These are phyloP conservation scores for Tragelaphus scriptus DNA, from an alignment of 2,113 vertebrate species.

Conservation along the genomic window DNA sequence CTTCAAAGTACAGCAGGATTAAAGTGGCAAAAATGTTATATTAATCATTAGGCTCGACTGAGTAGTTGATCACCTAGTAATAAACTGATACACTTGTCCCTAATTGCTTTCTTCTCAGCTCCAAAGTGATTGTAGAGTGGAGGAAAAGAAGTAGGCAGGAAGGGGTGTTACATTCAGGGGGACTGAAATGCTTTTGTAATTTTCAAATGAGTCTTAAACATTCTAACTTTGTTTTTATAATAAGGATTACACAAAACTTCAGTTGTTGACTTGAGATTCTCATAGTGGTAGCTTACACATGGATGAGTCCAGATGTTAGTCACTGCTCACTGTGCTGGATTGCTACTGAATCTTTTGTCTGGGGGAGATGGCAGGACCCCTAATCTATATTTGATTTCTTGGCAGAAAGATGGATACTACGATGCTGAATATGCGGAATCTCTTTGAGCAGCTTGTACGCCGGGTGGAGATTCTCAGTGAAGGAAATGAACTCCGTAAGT, in stretches of 20 bases:
- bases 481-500: constrained; percentile 92
- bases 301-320: constrained; percentile 27
- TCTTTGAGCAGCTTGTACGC: constrained; percentile 85
- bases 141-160: not conserved
- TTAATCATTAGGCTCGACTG: constrained; percentile 15
- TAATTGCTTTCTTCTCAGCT: not conserved
- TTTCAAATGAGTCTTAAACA: constrained; percentile 43
- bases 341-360: constrained; percentile 19
- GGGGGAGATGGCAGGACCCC: constrained; percentile 6
- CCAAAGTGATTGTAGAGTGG: not conserved
- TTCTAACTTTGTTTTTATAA: constrained; percentile 48
- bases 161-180: not conserved
- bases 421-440: constrained; percentile 82
- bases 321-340: not conserved
- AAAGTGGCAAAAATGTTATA: constrained; percentile 38
- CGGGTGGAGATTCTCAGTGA: constrained; percentile 90
- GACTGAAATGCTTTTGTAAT: constrained; percentile 33
- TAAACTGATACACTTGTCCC: not conserved
- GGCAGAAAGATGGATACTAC: constrained; percentile 85
- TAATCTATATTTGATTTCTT: constrained; percentile 72
- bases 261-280: constrained; percentile 15
- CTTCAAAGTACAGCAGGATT: constrained; percentile 46
- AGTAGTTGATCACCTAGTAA: constrained; percentile 20
- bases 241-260: constrained; percentile 1
- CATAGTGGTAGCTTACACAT: constrained; percentile 6